Evolutionary conservation across 2,888 invertebrate species (phyloP).

Genomic region (Macrosoma leucophasiata): DNA sequence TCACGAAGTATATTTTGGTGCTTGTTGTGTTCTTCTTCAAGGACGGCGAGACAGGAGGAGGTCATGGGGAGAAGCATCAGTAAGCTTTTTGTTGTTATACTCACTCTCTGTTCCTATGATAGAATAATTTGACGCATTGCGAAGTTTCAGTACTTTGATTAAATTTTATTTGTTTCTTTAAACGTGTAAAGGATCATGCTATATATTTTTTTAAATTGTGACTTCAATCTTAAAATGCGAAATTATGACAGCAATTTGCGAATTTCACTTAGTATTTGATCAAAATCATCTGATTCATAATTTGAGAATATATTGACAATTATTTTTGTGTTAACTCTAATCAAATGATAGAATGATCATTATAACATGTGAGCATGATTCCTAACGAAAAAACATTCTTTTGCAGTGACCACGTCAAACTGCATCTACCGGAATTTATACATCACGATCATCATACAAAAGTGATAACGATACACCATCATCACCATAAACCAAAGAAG

Average conservation of each 20-base stretch:
- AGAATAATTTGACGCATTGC: slow-evolving; percentile 17
- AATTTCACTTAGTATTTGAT: too few relatives aligned
- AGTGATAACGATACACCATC: slow-evolving; percentile 75
- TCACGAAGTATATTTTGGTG: slow-evolving; percentile 46
- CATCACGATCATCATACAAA: slow-evolving; percentile 77
- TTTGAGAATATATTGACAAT: too few relatives aligned
- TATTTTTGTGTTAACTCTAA: too few relatives aligned
- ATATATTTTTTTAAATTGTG: too few relatives aligned
- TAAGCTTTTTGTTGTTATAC: too few relatives aligned
- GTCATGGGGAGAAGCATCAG: slow-evolving; percentile 63
- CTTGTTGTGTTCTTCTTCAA: slow-evolving; percentile 47
- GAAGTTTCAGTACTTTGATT: slow-evolving; percentile 13
- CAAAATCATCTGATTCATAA: too few relatives aligned
- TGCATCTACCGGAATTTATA: slow-evolving; percentile 76
- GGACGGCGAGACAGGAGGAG: slow-evolving; percentile 56
- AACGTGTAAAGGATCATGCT: too few relatives aligned
- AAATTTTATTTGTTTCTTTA: too few relatives aligned
- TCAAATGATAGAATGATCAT: background rate
- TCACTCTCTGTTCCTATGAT: slow-evolving; percentile 2
- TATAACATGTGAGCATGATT: too few relatives aligned
- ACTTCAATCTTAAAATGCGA: too few relatives aligned
- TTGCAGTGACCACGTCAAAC: slow-evolving; percentile 74
- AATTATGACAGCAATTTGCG: too few relatives aligned
- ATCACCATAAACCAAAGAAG: slow-evolving; percentile 66
- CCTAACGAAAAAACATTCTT: slow-evolving; percentile 12